phyloP scores from a whole-genome alignment of 1,140 invertebrate genomes.

The Papilio polytes region DNA sequence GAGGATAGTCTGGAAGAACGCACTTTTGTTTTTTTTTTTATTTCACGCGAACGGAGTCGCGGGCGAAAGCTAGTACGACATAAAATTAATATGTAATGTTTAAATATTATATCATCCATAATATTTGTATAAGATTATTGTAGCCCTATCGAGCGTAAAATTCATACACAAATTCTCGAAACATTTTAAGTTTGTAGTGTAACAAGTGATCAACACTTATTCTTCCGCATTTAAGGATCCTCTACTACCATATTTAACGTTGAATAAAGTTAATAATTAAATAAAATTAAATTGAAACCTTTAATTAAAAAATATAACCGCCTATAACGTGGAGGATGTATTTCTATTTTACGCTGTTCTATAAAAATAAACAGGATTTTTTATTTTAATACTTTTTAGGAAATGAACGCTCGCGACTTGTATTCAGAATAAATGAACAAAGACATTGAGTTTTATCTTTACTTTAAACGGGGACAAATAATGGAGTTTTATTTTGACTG shows the following conservation, averaged over 20 bases:
- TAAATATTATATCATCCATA: neutral
- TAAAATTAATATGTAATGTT: too few species aligned
- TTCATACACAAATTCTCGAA: too few species aligned
- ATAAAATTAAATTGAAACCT: neutral
- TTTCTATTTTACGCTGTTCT: neutral
- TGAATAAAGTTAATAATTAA: neutral
- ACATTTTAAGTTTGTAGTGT: too few species aligned
- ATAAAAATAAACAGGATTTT: neutral
- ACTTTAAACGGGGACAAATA: neutral
- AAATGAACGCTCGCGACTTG: neutral
- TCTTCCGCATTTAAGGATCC: neutral
- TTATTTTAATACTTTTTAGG: neutral
- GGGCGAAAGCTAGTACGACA: too few species aligned
- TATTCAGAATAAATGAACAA: conserved; percentile 12
- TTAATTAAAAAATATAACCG: neutral
- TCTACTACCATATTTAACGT: neutral
- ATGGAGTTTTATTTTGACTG: neutral
- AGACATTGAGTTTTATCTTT: neutral
- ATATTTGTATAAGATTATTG: too few species aligned
- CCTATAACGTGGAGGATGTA: neutral
- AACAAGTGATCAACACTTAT: neutral
- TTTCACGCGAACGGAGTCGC: too few species aligned
- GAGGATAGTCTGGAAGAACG: too few species aligned
- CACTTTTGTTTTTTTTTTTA: too few species aligned
- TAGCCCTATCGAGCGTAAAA: too few species aligned